Conservation (phyloP, 2,888 invertebrate genomes). For the Heliconius charithonia region DNA sequence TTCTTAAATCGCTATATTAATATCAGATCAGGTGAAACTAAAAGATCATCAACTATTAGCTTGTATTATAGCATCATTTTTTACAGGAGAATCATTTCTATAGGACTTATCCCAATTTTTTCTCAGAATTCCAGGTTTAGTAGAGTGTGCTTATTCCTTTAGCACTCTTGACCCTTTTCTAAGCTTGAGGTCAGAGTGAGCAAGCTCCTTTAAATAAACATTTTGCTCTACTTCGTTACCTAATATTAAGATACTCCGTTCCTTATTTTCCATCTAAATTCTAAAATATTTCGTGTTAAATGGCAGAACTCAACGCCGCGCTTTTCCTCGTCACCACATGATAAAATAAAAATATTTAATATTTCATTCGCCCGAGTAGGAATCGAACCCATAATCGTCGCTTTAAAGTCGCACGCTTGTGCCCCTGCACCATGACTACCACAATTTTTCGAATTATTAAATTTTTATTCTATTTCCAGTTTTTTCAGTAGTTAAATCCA, state of each 20-base stretch:
- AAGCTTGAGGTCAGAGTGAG: conserved; percentile 7
- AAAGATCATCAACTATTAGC: neutral
- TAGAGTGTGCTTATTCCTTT: conserved; percentile 14
- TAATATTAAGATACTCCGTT: neutral
- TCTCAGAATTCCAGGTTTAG: neutral
- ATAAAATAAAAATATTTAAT: neutral
- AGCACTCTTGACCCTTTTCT: conserved; percentile 20
- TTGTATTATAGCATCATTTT: no score
- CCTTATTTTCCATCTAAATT: neutral
- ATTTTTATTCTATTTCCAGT: neutral
- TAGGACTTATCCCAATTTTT: neutral
- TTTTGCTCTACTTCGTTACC: neutral
- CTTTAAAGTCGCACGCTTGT: neutral
- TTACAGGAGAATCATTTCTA: neutral
- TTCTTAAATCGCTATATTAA: no score
- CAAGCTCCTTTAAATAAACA: conserved; percentile 12
- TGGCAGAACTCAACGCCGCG: neutral
- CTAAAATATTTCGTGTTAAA: neutral
- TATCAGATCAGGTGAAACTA: neutral
- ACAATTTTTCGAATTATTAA: no score
- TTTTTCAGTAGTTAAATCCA: neutral
- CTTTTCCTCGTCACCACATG: neutral
- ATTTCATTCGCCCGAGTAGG: neutral
- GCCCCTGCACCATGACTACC: neutral
- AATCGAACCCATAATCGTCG: neutral